These are phyloP conservation scores for Pristionchus mayeri DNA, from an alignment of 2,888 invertebrate genomes.

Conservation along the genomic window DNA sequence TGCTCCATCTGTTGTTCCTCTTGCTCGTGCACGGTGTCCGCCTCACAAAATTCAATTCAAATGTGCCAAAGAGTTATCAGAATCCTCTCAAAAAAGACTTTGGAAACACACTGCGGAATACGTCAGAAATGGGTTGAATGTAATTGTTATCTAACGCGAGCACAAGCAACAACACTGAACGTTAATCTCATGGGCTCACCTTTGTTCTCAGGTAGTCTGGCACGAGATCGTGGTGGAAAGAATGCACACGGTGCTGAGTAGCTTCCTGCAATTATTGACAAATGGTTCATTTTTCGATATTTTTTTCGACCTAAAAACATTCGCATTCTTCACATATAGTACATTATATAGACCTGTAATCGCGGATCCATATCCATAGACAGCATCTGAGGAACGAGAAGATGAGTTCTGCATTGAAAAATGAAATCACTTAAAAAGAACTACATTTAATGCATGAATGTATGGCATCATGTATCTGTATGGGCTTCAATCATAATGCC, in stretches of 20 bases:
- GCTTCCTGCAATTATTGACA: neutral
- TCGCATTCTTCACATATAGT: neutral
- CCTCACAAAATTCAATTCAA: neutral
- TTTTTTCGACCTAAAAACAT: neutral
- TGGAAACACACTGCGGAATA: too few species aligned
- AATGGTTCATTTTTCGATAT: neutral
- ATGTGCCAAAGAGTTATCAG: too few species aligned
- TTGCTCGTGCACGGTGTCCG: constrained; percentile 43
- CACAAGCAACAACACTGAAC: too few species aligned
- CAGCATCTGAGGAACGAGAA: constrained; percentile 68
- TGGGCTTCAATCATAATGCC: too few species aligned
- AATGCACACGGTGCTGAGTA: constrained; percentile 64
- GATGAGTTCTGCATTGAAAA: constrained; percentile 62
- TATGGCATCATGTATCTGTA: too few species aligned
- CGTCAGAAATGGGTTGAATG: too few species aligned
- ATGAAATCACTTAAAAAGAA: too few species aligned
- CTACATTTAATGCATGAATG: too few species aligned
- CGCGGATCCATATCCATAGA: constrained; percentile 64
- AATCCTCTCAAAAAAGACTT: too few species aligned
- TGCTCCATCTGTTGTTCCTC: constrained; percentile 25
- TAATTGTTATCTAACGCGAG: too few species aligned
- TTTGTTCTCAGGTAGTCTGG: constrained; percentile 70
- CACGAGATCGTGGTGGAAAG: constrained; percentile 72
- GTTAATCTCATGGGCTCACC: constrained; percentile 48
- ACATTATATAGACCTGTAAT: constrained; percentile 54